Evolutionary conservation across 2,888 invertebrate species (phyloP), one percentile per base, ranked within the genome.

Genomic region (Entomobrya multifasciata): DNA sequence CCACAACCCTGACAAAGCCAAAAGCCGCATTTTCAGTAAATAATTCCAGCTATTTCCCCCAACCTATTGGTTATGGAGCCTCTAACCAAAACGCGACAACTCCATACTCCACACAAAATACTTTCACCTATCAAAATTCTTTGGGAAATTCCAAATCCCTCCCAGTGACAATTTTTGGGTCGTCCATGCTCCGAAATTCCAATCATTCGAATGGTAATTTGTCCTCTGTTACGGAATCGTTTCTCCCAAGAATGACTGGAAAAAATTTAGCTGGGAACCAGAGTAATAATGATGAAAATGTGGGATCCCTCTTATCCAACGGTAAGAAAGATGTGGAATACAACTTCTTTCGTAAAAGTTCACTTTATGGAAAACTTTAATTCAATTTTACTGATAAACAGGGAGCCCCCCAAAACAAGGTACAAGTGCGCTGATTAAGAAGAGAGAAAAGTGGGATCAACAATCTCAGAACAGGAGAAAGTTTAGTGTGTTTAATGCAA

Each of bases 231-330:
- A 13, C 67, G 20, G 89, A 90, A 74, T 90, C 90, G 0, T 90
- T 90, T 79, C 88, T 90, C 10, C 90, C 90, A 1, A 79, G 90
- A 77, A 89, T 90, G 89, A 86, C 88, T 27, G 88, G 87, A 22
- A 89, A 87, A 27, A 86, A 65, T 70, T 77, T 47, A 8, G 72
- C 72, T 17, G 74, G 70, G 15, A 41, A 17, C n/a, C 81, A 85
- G 60, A 81, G 86, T 17, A 77, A 30, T 25, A 80, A 76, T 55
- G 85, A 88, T 27, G 81, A 60, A 76, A 89, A 49, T 78, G 85
- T 44, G 62, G 88, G 77, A 60, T 88, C 52, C 27, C 81, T 80
- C 62, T 87, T 74, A 72, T 80, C 86, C 72, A 81, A 79, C 76
- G 80, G 85, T 85, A 67, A 72, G 13, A 17, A 36, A n/a, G 8